These are phyloP conservation scores for Ambastaia sidthimunki DNA, from an alignment of 2,797 vertebrate genomes.

Conservation along the genomic window DNA sequence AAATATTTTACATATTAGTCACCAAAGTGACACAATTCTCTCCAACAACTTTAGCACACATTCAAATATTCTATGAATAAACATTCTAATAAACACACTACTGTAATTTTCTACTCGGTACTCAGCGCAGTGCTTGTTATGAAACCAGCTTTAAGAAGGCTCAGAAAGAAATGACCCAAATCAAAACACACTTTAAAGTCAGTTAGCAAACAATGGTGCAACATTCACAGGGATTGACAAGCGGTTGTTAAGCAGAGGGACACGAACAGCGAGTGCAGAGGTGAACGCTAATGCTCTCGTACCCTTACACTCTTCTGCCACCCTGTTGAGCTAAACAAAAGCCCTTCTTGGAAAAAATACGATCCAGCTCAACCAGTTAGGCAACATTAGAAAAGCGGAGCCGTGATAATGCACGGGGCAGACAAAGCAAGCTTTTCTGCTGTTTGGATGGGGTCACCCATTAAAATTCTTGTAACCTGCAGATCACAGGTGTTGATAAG, in stretches of 20 bases:
- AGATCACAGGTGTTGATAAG: conserved; percentile 69
- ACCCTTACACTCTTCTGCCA: conserved; percentile 44
- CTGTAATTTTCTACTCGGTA: not conserved
- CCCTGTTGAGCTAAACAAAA: conserved; percentile 72
- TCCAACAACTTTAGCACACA: conserved; percentile 59
- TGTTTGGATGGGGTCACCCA: conserved; percentile 51
- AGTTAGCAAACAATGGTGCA: not conserved
- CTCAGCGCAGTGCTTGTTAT: not conserved
- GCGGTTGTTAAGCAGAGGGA: conserved; percentile 21
- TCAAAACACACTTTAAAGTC: not conserved
- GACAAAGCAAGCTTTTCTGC: conserved; percentile 69
- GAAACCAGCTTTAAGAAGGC: not conserved
- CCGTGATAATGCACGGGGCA: conserved; percentile 55
- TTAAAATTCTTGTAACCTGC: conserved; percentile 65
- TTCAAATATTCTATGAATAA: not conserved
- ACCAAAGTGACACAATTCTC: not conserved
- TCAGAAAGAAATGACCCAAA: not conserved
- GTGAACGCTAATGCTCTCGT: conserved; percentile 24
- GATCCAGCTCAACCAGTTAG: conserved; percentile 74
- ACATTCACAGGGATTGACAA: conserved; percentile 48
- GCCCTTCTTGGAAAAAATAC: conserved; percentile 52
- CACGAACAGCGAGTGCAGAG: conserved; percentile 29
- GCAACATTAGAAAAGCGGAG: conserved; percentile 67
- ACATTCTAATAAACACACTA: too few relatives aligned
- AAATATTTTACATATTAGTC: too few relatives aligned